Base-by-base conservation (phyloP, 2,797 vertebrate genomes). In the Silurus lanzhouensis region DNA sequence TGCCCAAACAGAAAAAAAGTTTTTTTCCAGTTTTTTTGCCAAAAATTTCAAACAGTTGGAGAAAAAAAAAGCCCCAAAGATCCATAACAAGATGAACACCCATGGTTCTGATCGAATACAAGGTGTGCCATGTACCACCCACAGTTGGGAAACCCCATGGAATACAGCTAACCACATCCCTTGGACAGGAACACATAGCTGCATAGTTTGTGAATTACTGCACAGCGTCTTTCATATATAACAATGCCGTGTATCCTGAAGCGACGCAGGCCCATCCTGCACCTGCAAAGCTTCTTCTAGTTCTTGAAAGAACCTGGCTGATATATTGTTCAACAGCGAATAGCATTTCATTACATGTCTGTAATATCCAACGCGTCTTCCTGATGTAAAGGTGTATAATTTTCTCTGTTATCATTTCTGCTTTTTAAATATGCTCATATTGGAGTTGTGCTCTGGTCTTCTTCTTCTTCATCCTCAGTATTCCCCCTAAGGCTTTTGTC, bases 381-480 rank as follows among this genome's bases (percentile, higher is more conserved):
- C 75, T 60, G 75, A 72, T 63, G 58, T 72, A 52, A 52, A 27
- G 19, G 48, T 74, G 25, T 75, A 58, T 75, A 46, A 81, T 80
- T 80, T 70, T 72, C 58, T 72, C 55, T 44, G 67, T 81, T 81
- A 74, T 81, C 76, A 27, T 38, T n/a, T n/a, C 44, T 64, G 78
- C 77, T 64, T 71, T 81, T 81, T 25, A 44, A 81, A 71, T 72
- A 48, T 15, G 19, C 20, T 31, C 19, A 61, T 72, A 63, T 19
- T 57, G 75, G 58, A 85, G 61, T 38, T 52, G 19, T 12, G 55
- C 55, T 79, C 76, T 63, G 76, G 76, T 46, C 76, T 64, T 57
- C 70, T 52, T 74, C 68, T 75, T 63, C 91, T 95, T 96, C 4
- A n/a, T 67, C 25, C 22, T 64, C 57, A 14, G n/a, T 68, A 72